Base-by-base conservation (phyloP, 2,797 vertebrate species). In the Microchirus variegatus region DNA sequence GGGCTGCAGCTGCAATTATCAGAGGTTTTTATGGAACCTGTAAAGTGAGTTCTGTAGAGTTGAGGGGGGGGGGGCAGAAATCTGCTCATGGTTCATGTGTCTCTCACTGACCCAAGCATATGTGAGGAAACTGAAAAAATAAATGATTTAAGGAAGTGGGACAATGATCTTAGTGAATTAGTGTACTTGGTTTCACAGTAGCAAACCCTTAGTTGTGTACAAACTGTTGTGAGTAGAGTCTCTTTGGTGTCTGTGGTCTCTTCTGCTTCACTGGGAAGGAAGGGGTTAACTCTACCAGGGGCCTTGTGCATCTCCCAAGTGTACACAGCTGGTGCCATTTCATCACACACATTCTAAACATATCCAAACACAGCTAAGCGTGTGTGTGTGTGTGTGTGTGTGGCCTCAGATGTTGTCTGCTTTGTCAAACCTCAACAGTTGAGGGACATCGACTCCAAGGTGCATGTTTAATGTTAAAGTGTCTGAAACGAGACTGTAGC, bases 301-400 rank as follows among this genome's bases (percentile, higher is more conserved):
- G 74, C 61, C 73, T 73, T 81, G 87, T 88, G 83, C 84, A 85
- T 90, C 88, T 79, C 81, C 86, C 73, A 87, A 89, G 86, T 92
- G 89, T 93, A 91, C 90, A 91, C 92, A 93, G 90, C 92, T 93
- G 92, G 90, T 92, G 90, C 88, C 89, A 89, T 93, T 93, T 93
- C 90, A 91, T 91, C 88, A 91, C 86, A 90, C 83, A 84, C 87
- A 88, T 88, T 90, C 83, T 88, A 89, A 90, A 92, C 87, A 90
- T 89, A 89, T 92, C 89, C 91, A 92, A 91, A 91, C 87, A 88
- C 81, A 86, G 88, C 84, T 89, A 86, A 78, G 82, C n/a, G n/a
- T 74, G 78, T 84, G 69, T 72, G 60, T 70, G 75, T 60, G 59
- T 38, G 42, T 42, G 46, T 43, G 57, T 61, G 51, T 69, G 60